These are phyloP conservation scores for Turritopsis rubra DNA, from an alignment of 30 jellyfish, hydroid and myxozoan species.

Conservation along the genomic window DNA sequence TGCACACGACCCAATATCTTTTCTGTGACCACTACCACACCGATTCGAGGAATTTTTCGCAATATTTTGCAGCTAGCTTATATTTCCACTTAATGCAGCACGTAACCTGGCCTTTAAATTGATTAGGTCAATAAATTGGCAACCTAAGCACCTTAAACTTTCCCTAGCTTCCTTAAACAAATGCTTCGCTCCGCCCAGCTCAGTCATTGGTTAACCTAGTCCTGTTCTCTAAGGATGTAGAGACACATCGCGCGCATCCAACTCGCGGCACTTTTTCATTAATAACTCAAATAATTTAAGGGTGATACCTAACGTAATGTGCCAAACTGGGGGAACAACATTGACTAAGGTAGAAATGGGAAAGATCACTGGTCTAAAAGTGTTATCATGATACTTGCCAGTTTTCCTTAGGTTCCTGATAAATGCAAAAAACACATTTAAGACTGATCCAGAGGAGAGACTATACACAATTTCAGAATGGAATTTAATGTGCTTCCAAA, in stretches of 20 bases:
- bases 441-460: too few relatives aligned
- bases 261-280: not conserved
- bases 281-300: not conserved
- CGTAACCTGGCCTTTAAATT: too few relatives aligned
- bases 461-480: slow-evolving; percentile 24
- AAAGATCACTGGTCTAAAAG: slow-evolving; percentile 26
- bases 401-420: slow-evolving; percentile 13
- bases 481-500: slow-evolving; percentile 2
- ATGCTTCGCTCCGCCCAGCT: not conserved
- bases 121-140: too few relatives aligned
- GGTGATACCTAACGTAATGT: slow-evolving; percentile 38
- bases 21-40: too few relatives aligned
- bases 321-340: slow-evolving; percentile 54
- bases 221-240: too few relatives aligned
- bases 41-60: too few relatives aligned
- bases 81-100: not conserved
- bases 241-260: slow-evolving; percentile 1
- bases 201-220: not conserved
- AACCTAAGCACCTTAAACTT: too few relatives aligned
- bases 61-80: not conserved
- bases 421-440: slow-evolving; percentile 25
- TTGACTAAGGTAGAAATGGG: slow-evolving; percentile 18
- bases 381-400: slow-evolving; percentile 7
- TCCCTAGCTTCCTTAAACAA: not conserved
- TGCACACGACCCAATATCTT: too few relatives aligned